phyloP scores from a whole-genome alignment of 2,888 invertebrate species.

The Dicyrtoma fusca region DNA sequence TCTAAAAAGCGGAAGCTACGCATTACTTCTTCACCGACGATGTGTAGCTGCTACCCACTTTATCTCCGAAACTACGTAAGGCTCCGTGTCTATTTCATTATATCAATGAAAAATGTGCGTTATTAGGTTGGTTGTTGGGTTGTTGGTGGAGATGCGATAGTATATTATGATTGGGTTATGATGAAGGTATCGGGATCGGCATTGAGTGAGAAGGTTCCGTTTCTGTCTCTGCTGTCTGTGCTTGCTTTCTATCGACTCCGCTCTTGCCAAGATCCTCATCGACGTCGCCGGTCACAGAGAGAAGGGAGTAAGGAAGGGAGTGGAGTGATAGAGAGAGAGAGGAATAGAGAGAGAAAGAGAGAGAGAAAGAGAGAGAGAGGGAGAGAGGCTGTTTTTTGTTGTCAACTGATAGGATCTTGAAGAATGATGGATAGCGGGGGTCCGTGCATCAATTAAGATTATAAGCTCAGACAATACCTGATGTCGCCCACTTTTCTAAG shows the following conservation, averaged over 20 bases:
- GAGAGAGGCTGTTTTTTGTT: constrained; percentile 41
- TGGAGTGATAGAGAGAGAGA: neutral
- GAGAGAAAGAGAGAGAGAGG: neutral
- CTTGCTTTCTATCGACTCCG: neutral
- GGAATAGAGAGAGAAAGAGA: neutral
- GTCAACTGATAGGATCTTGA: constrained; percentile 46
- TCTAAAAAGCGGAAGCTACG: no score
- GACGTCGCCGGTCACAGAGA: no score
- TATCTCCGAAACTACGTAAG: no score
- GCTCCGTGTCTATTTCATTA: no score
- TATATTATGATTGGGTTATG: constrained; percentile 38
- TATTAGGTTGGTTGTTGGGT: constrained; percentile 38
- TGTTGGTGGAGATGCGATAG: no score
- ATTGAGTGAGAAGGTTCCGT: neutral
- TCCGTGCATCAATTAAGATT: constrained; percentile 54
- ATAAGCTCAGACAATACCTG: constrained; percentile 53
- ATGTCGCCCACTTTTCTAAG: constrained; percentile 33
- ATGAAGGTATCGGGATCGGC: constrained; percentile 5
- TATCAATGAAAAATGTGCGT: constrained; percentile 49
- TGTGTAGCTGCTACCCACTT: no score
- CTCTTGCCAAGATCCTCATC: no score
- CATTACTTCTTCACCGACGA: no score
- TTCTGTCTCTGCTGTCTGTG: no score
- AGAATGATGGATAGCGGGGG: constrained; percentile 51
- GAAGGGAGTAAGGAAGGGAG: no score